Conservation (phyloP, 1,140 invertebrate genomes). For the Oscheius sp. region DNA sequence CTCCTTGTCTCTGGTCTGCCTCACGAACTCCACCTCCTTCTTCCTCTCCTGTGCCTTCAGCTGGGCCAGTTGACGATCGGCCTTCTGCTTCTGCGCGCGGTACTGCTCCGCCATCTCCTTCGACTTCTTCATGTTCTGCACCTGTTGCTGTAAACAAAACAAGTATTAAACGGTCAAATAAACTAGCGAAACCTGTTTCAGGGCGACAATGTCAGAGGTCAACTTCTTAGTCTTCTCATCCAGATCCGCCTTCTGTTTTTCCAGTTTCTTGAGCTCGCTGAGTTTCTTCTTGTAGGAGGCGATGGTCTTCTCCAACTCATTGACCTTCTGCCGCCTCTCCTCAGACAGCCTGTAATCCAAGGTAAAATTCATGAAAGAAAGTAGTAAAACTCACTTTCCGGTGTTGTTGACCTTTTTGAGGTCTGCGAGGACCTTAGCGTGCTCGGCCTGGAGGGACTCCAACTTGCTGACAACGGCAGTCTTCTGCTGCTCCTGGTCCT, state of each 20-base stretch:
- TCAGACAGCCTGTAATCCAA: constrained; percentile 21
- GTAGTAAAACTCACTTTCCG: constrained; percentile 23
- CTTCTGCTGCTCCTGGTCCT: constrained; percentile 13
- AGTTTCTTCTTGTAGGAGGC: constrained; percentile 19
- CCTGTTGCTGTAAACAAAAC: not conserved
- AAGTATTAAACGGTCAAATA: not conserved
- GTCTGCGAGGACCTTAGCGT: constrained; percentile 11
- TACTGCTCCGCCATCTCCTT: constrained; percentile 11
- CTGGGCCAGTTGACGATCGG: not conserved
- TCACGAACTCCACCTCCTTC: not conserved
- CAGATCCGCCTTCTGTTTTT: constrained; percentile 21
- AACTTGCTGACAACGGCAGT: constrained; percentile 7
- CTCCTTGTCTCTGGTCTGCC: not conserved
- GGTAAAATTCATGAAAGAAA: not conserved
- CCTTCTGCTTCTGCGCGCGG: not conserved
- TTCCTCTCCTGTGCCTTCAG: not conserved
- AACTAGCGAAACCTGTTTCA: not conserved
- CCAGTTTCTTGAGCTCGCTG: constrained; percentile 13
- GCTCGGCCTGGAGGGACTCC: not conserved
- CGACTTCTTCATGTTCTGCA: constrained; percentile 9
- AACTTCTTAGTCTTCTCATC: constrained; percentile 19
- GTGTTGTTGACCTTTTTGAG: constrained; percentile 18
- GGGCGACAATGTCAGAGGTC: not conserved
- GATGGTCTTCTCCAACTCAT: constrained; percentile 31
- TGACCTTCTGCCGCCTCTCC: constrained; percentile 25